A percentile compares a stretch with the other conserved stretches of the same genome.
Evolutionary conservation across 2,888 invertebrate genomes (phyloP).

Genomic region (Allophyes oxyacanthae): DNA sequence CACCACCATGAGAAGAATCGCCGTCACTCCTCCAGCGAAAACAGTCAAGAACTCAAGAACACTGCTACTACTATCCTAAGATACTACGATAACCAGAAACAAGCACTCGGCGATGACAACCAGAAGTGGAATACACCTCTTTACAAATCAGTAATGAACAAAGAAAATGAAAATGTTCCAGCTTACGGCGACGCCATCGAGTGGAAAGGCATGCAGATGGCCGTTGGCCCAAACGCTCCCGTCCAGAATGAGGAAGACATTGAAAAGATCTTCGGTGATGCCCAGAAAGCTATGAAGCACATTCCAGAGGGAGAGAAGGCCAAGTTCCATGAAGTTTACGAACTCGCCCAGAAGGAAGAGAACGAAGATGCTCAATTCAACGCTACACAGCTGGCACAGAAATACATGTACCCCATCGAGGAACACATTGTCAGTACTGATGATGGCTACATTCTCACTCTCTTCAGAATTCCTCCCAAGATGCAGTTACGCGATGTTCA

Average conservation of each 20-base stretch:
- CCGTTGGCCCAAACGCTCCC: slow-evolving; percentile 60
- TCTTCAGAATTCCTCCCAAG: slow-evolving; percentile 80
- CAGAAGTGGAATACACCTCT: slow-evolving; percentile 60
- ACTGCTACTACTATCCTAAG: not conserved
- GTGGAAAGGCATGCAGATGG: slow-evolving; percentile 66
- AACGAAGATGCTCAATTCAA: slow-evolving; percentile 68
- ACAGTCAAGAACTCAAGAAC: slow-evolving; percentile 54
- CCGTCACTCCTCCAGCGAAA: slow-evolving; percentile 43
- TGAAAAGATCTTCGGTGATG: slow-evolving; percentile 73
- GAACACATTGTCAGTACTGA: slow-evolving; percentile 78
- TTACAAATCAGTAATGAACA: slow-evolving; percentile 55
- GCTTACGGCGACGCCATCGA: slow-evolving; percentile 60
- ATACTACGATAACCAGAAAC: slow-evolving; percentile 17
- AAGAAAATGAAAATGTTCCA: slow-evolving; percentile 40
- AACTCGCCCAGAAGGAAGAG: slow-evolving; percentile 56
- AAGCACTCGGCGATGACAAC: slow-evolving; percentile 10
- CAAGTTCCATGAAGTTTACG: slow-evolving; percentile 68
- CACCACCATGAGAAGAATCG: slow-evolving; percentile 31
- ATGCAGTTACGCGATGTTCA: slow-evolving; percentile 59
- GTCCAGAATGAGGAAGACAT: slow-evolving; percentile 66
- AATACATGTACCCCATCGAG: slow-evolving; percentile 76
- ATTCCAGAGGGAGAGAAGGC: slow-evolving; percentile 70
- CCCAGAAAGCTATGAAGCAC: slow-evolving; percentile 73
- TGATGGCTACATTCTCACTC: slow-evolving; percentile 81
- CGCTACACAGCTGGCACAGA: slow-evolving; percentile 69